Percentiles rank a stretch among this genome's conserved stretches.
These are phyloP conservation scores for Drosophila ohnishii DNA, from an alignment of 1,140 invertebrate species.

Conservation along the genomic window DNA sequence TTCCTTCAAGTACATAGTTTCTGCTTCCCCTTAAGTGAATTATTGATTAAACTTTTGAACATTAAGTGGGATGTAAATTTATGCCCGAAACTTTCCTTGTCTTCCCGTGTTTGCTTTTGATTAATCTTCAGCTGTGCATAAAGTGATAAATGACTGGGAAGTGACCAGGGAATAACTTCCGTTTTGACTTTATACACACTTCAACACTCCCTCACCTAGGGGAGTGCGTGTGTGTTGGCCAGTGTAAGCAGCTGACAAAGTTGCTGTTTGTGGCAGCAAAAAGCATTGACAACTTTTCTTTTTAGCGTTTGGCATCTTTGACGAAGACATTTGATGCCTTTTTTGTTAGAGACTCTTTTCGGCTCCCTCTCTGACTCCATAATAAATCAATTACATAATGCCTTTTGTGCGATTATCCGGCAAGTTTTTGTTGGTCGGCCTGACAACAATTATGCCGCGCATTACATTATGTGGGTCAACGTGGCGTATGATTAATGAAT, in stretches of 20 bases:
- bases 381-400: constrained; percentile 74
- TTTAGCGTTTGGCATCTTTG: constrained; percentile 31
- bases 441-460: constrained; percentile 69
- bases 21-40: not conserved
- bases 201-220: not conserved
- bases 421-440: constrained; percentile 55
- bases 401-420: constrained; percentile 67
- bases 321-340: constrained; percentile 36
- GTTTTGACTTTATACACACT: constrained; percentile 3
- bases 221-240: constrained; percentile 12
- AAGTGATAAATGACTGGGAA: constrained; percentile 43
- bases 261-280: constrained; percentile 26
- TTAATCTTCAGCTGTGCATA: constrained; percentile 22
- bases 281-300: constrained; percentile 50
- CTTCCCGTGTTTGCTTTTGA: constrained; percentile 16
- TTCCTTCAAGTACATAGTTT: not conserved
- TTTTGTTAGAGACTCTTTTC: constrained; percentile 41
- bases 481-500: constrained; percentile 78
- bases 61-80: constrained; percentile 4
- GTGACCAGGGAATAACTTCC: constrained; percentile 10
- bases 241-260: constrained; percentile 43
- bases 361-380: constrained; percentile 9
- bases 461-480: constrained; percentile 68
- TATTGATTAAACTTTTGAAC: constrained; percentile 14
- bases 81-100: constrained; percentile 5